Evolutionary conservation across 2,113 vertebrate species (phyloP).

Genomic region (Strix aluco): DNA sequence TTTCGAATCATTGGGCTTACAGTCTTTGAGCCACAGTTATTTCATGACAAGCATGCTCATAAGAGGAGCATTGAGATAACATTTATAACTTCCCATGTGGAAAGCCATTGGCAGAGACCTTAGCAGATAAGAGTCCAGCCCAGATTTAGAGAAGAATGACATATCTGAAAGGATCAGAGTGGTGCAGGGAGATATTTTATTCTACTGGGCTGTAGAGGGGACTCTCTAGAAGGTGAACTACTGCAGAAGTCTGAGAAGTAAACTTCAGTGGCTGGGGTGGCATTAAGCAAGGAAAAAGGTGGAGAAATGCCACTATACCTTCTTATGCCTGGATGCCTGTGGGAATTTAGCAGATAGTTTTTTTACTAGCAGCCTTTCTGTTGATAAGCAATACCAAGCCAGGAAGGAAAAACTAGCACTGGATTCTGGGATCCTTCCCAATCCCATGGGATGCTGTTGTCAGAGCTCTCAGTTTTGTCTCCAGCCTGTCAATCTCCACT

Average conservation of each 20-base stretch:
- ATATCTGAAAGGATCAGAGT: not conserved
- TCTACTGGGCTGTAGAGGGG: not conserved
- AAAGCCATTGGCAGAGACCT: not conserved
- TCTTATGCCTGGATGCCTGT: not conserved
- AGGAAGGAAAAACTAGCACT: not conserved
- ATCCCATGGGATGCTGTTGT: not conserved
- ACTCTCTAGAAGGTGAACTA: not conserved
- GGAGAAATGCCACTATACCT: not conserved
- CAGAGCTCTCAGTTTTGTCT: accelerated
- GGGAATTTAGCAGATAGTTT: not conserved
- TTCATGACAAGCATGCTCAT: not conserved
- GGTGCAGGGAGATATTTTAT: not conserved
- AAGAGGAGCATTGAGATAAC: not conserved
- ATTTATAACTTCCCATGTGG: not conserved
- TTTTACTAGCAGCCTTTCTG: not conserved
- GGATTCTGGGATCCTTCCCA: not conserved
- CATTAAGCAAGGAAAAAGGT: accelerated
- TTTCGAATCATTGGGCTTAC: not conserved
- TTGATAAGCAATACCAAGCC: not conserved
- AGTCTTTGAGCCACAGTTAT: not conserved
- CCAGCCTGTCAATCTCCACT: accelerated
- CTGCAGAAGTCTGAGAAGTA: not conserved
- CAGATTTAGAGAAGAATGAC: not conserved
- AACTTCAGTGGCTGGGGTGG: not conserved
- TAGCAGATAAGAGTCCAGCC: not conserved